A percentile compares a stretch with the other conserved stretches of the same genome.
These are phyloP conservation scores for Helicoverpa assulta DNA, from an alignment of 2,888 invertebrate species.

Conservation along the genomic window DNA sequence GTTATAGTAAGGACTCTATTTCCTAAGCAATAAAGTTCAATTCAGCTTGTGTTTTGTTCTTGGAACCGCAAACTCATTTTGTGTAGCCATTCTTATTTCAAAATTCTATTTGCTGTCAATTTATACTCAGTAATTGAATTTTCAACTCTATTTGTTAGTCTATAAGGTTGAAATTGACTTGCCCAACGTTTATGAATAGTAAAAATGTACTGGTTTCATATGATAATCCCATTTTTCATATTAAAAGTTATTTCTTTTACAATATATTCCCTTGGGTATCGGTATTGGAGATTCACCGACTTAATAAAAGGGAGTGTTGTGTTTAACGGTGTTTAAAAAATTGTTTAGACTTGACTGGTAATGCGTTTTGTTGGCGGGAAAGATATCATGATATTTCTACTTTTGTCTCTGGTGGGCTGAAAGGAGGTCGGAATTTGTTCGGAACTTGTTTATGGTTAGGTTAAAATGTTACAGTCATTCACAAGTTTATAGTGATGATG, in stretches of 20 bases:
- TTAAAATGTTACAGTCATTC: not conserved
- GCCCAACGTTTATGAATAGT: slow-evolving; percentile 24
- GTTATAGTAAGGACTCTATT: not conserved
- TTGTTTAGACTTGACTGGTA: slow-evolving; percentile 45
- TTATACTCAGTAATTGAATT: slow-evolving; percentile 24
- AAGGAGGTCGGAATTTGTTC: not conserved
- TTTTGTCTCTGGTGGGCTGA: slow-evolving; percentile 13
- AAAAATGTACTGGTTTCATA: slow-evolving; percentile 65
- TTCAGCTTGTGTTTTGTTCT: slow-evolving; percentile 2
- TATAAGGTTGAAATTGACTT: slow-evolving; percentile 43
- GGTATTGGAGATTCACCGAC: slow-evolving; percentile 64
- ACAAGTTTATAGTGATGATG: not conserved
- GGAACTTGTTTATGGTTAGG: not conserved
- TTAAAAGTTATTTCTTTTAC: slow-evolving; percentile 84
- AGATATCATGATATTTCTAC: slow-evolving; percentile 19
- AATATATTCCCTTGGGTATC: slow-evolving; percentile 67
- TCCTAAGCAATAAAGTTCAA: rapidly evolving
- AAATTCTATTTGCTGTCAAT: slow-evolving; percentile 58
- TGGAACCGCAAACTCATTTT: slow-evolving; percentile 33
- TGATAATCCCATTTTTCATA: slow-evolving; percentile 89
- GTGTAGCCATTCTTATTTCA: slow-evolving; percentile 59
- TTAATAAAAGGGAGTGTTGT: slow-evolving; percentile 59
- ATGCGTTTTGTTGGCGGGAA: slow-evolving; percentile 22
- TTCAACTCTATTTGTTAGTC: not conserved
- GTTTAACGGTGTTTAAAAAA: slow-evolving; percentile 61